Base-by-base conservation (phyloP, 2,888 invertebrate species). In the Dasypolia templi region DNA sequence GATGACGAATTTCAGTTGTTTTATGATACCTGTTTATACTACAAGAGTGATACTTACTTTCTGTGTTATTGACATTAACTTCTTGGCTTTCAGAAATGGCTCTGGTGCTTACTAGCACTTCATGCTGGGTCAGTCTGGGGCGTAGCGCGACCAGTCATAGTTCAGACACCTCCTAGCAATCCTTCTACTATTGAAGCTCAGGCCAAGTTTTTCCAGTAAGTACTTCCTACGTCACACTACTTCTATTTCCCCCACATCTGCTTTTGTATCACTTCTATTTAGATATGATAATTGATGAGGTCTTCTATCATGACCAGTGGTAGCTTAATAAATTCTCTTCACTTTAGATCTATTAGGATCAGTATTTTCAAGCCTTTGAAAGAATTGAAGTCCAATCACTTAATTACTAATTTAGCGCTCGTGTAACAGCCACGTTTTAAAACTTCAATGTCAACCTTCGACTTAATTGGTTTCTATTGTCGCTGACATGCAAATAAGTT, bases 131-230 rank as follows among this genome's bases (percentile, higher is more conserved):
- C 92, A 2, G 79, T 90, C 11, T 93, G 91, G 93, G 89, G 79
- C 55, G 89, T 92, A 32, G 91, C 89, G 0, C 84, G 83, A 22
- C 86, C 92, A 35, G 89, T 92, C 1, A 84, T 92, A 22, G 92
- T 92, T 0, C 89, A 90, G 19, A 85, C 87, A 3, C 93, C 94
- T 17, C 92, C 93, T 0, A 92, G 89, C 55, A 90, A 88, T 53
- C 95, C 95, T 0, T 83, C 92, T 0, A 93, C 93, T 0, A 91
- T 96, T 39, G 94, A 95, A 87, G 93, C 95, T 3, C 96, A 96
- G 80, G 94, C 96, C 0, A 96, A 96, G 87, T 96, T 95, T 86
- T 96, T 96, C 87, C 96, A 96, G 96, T 96, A 92, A 95, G 96
- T 92, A 85, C 77, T 9, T 12, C 26, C 26, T 17, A 53, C 17